Base-by-base conservation (phyloP, 2,113 vertebrate genomes). In the Melanerpes aurifrons region DNA sequence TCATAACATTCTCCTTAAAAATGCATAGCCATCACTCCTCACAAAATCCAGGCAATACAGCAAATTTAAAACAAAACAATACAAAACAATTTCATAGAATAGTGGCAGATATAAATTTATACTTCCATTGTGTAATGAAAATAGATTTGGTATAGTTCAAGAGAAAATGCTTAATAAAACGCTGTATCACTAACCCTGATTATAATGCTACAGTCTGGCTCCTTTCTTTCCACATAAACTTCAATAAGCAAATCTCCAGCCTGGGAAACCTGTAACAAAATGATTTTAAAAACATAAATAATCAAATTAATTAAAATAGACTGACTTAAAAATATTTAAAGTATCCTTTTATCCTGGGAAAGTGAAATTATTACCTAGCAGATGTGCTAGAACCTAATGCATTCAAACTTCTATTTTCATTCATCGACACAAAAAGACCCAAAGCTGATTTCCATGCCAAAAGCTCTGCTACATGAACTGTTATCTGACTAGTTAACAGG, bases 191-290 rank as follows among this genome's bases (percentile, higher is more conserved):
- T 79, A 61, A 98, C 99, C 98, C 99, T 98, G 94, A 99, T 98
- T 97, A 99, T 98, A 96, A 98, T 98, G 96, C 98, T 99, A 89
- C 97, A 98, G 93, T 99, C 99, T 6, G 98, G 98, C 69, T 98
- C 98, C 88, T 98, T 99, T 94, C 97, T 98, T 96, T 99, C 99
- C 94, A 99, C 97, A 12, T 98, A 99, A n/a, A 99, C 99, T 97
- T 99, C 99, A 88, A 99, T 99, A 93, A 99, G 97, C 97, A 99
- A 94, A 96, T 99, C 99, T 92, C 99, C 99, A 92, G 99, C 99
- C 85, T 99, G 99, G 63, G 98, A 98, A 96, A 99, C 98, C 99
- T 99, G 89, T 53, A 96, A 96, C 21, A 88, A 93, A 87, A 78
- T 35, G 37, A 61, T 22, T 22, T 6, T 22, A 67, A n/a, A 11